Base-by-base conservation (phyloP, 2,888 invertebrate species). In the Junonia oenone region DNA sequence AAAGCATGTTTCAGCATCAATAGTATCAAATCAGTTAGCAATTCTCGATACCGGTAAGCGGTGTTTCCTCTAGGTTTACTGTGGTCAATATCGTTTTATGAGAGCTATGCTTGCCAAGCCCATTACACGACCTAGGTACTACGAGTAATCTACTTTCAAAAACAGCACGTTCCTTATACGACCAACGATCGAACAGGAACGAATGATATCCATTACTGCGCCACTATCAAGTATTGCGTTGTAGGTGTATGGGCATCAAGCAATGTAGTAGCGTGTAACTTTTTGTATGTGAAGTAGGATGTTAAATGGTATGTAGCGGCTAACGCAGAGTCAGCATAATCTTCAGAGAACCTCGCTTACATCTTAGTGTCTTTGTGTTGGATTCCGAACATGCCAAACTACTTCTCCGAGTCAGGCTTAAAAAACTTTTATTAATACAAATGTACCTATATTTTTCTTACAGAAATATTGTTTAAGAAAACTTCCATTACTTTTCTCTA, bases 21-120 rank as follows among this genome's bases (percentile, higher is more conserved):
- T 11, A 37, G 15, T 14, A 37, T 40, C n/a, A 40, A 40, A 40
- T 40, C 38, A 11, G 19, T 40, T 40, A 4, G 2, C 11, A n/a
- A 11, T 19, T 19, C 15, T 11, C 19, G 38, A 37, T 33, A 33
- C 33, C 13, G 13, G 8, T 40, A 43, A 26, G 2, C 6, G 47
- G 47, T 48, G 53, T 48, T 40, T 17, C 19, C 17, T 29, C 15
- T 19, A 19, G 35, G 26, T 26, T 27, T 37, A 31, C 47, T 33
- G 53, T 48, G 53, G 43, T 48, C 53, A 43, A 48, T 54, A 54
- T 43, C 40, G 40, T 26, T 40, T 54, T 54, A 54, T 31, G 47
- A 48, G 47, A 14, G 31, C 31, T 40, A 31, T 33, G 31, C 31
- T 19, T 29, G 53, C 53, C 53, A 54, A 54, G 38, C 31, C 47